phyloP scores from a whole-genome alignment of 2,888 invertebrate species.

The Thereva unica region DNA sequence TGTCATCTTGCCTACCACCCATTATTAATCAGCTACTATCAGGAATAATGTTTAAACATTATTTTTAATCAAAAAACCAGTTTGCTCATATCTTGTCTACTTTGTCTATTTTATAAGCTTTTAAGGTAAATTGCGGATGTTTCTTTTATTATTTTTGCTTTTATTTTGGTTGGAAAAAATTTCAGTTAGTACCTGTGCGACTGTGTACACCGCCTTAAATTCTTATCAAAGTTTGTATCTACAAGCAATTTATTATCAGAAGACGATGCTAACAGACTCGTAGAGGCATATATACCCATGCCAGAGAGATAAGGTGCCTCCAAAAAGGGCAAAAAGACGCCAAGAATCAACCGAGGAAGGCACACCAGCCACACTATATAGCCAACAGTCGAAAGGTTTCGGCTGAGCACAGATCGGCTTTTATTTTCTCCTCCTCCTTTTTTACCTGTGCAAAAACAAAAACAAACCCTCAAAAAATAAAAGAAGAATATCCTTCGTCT shows the following conservation, averaged over 20 bases:
- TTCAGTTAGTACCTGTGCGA: slow-evolving; percentile 21
- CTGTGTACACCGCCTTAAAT: slow-evolving; percentile 32
- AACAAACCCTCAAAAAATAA: neutral
- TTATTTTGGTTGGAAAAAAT: slow-evolving; percentile 10
- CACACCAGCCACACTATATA: too few relatives aligned
- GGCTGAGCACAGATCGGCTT: too few relatives aligned
- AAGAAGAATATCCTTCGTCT: slow-evolving; percentile 20
- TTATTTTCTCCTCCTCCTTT: too few relatives aligned
- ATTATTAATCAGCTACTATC: too few relatives aligned
- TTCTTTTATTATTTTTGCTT: slow-evolving; percentile 17
- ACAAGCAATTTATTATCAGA: slow-evolving; percentile 41
- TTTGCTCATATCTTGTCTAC: too few relatives aligned
- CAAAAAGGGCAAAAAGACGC: too few relatives aligned
- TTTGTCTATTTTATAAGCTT: neutral
- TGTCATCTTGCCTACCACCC: too few relatives aligned
- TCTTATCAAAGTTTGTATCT: slow-evolving; percentile 39
- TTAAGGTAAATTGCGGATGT: slow-evolving; percentile 6
- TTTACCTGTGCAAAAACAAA: too few relatives aligned
- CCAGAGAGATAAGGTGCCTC: slow-evolving; percentile 17
- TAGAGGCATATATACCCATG: slow-evolving; percentile 30
- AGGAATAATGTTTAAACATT: too few relatives aligned
- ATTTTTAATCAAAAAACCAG: too few relatives aligned
- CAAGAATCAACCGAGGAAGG: too few relatives aligned
- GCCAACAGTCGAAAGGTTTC: too few relatives aligned
- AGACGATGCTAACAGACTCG: slow-evolving; percentile 36